Evolutionary conservation across 1,140 invertebrate genomes (phyloP).

Genomic region (Fopius arisanus): DNA sequence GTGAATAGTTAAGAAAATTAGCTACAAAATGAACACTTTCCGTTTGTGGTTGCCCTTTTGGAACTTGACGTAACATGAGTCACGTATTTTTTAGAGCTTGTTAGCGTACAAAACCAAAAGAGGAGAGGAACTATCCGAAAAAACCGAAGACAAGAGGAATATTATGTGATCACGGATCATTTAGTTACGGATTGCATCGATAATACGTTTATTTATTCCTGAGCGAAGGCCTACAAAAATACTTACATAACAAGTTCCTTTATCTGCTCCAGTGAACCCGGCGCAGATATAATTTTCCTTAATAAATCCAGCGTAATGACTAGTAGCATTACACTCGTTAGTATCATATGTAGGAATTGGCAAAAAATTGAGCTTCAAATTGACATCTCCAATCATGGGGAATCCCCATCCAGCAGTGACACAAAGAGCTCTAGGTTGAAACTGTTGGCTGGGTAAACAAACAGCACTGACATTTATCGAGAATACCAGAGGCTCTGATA

Average conservation of each 20-base stretch:
- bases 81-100: neutral
- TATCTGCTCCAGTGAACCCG: slow-evolving; percentile 67
- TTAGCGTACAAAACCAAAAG: too few species aligned
- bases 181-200: too few species aligned
- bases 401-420: slow-evolving; percentile 71
- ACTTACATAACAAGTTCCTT: slow-evolving; percentile 70
- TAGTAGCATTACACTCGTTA: slow-evolving; percentile 69
- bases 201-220: too few species aligned
- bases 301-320: slow-evolving; percentile 69
- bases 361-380: slow-evolving; percentile 66
- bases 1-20: too few species aligned
- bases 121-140: too few species aligned
- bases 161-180: too few species aligned
- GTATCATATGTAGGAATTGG: slow-evolving; percentile 67
- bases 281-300: slow-evolving; percentile 68
- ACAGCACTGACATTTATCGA: slow-evolving; percentile 67
- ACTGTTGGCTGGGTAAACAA: slow-evolving; percentile 65
- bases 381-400: slow-evolving; percentile 64
- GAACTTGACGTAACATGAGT: too few species aligned
- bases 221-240: neutral
- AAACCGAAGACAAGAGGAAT: too few species aligned
- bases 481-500: slow-evolving; percentile 65
- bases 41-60: too few species aligned
- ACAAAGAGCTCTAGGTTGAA: slow-evolving; percentile 68
- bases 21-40: too few species aligned